A percentile compares a stretch with the other conserved stretches of the same genome.
Conservation (phyloP, 2,797 vertebrate genomes). For the Tapera naevia region DNA sequence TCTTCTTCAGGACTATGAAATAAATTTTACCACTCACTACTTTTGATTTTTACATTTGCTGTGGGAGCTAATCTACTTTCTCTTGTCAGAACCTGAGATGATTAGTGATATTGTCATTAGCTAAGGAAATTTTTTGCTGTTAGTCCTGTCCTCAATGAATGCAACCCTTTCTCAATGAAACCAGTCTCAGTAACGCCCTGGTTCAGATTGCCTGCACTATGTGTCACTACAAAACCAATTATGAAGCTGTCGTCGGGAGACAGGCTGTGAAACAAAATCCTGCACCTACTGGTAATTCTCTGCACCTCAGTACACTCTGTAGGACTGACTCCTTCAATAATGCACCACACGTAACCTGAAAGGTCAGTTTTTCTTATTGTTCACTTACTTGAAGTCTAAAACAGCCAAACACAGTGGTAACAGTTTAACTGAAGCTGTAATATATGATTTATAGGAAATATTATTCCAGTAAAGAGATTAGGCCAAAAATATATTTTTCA, state of each 20-base stretch:
- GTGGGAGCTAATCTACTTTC: neutral
- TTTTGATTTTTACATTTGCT: neutral
- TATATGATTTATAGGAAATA: neutral
- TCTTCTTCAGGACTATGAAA: neutral
- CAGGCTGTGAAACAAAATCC: neutral
- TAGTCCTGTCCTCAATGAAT: neutral
- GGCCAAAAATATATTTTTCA: neutral
- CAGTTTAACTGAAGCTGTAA: neutral
- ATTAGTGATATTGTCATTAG: neutral
- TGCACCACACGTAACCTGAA: neutral
- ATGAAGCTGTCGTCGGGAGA: neutral
- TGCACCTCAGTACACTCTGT: neutral
- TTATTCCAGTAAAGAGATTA: neutral
- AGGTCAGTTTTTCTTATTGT: neutral
- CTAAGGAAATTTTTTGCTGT: neutral
- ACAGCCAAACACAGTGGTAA: neutral
- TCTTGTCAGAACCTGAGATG: neutral
- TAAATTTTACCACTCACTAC: neutral
- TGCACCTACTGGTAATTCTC: neutral
- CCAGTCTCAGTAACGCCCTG: neutral
- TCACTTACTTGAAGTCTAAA: neutral
- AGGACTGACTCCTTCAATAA: neutral
- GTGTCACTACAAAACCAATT: slow-evolving; percentile 6
- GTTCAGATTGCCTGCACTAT: neutral
- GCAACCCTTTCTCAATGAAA: neutral